Evolutionary conservation across 2,113 vertebrate species (phyloP).

Genomic region (Oceanites oceanicus): DNA sequence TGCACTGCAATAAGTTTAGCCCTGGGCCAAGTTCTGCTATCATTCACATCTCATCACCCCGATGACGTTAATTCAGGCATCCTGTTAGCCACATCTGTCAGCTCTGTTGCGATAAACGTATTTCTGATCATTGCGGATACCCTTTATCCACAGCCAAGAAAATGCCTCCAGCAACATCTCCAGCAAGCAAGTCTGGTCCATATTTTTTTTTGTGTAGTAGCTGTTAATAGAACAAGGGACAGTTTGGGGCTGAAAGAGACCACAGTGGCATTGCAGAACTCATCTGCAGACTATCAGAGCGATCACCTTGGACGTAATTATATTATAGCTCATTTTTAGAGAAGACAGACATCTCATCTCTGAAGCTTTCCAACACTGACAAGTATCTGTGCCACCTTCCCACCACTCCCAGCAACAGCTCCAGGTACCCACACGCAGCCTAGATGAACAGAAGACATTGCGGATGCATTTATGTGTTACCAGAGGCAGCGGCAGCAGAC

Average conservation of each 20-base stretch:
- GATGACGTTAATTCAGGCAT: neutral
- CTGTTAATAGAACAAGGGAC: neutral
- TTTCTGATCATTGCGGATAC: neutral
- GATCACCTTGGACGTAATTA: neutral
- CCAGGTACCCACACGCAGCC: neutral
- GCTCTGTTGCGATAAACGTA: neutral
- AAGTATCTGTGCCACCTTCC: neutral
- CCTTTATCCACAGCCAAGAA: neutral
- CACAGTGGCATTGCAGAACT: neutral
- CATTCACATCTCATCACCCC: neutral
- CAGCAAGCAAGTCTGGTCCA: neutral
- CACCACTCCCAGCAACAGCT: neutral
- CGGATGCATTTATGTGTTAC: neutral
- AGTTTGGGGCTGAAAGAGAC: neutral
- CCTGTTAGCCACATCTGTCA: neutral
- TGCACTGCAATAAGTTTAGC: neutral
- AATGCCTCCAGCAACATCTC: neutral
- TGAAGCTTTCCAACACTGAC: neutral
- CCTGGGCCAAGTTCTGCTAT: neutral
- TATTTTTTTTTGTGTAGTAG: neutral
- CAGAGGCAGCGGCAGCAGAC: neutral
- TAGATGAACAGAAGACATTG: neutral
- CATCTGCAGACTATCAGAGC: neutral
- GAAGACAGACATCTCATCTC: neutral
- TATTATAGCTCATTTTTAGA: fast-evolving